A percentile compares a stretch with the other conserved stretches of the same genome.
phyloP scores from a whole-genome alignment of 2,888 invertebrate species.

The Cactoblastis cactorum region DNA sequence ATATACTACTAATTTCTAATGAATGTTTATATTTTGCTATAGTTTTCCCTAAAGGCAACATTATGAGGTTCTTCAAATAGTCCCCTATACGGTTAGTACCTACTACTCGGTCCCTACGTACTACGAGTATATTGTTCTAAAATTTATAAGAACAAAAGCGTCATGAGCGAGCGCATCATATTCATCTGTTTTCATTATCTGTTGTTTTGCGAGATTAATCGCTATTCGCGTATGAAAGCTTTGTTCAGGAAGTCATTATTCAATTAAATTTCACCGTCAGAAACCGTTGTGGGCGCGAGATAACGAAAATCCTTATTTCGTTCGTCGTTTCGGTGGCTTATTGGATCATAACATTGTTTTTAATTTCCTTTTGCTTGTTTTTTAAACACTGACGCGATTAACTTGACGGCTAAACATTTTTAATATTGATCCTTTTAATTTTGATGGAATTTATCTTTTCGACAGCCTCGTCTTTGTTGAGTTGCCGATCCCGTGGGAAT shows the following conservation, averaged over 20 bases:
- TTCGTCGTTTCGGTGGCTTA: background rate
- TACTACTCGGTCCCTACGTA: background rate
- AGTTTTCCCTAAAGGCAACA: background rate
- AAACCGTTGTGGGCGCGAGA: constrained; percentile 2
- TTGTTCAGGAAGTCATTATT: constrained; percentile 27
- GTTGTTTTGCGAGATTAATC: constrained; percentile 23
- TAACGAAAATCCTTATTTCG: constrained; percentile 10
- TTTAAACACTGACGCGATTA: too few species aligned
- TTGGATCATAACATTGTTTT: background rate
- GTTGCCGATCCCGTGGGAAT: too few species aligned
- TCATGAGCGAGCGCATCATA: constrained; percentile 15
- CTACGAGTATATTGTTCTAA: constrained; percentile 1
- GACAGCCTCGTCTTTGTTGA: too few species aligned
- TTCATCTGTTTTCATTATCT: constrained; percentile 25
- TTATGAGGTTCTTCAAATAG: background rate
- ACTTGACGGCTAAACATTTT: too few species aligned
- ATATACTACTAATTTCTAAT: too few species aligned
- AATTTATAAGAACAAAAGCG: constrained; percentile 13
- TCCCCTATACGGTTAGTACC: background rate
- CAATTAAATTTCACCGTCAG: constrained; percentile 16
- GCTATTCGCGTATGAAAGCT: constrained; percentile 18
- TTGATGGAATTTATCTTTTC: too few species aligned
- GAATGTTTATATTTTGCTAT: too few species aligned
- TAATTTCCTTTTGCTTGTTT: background rate
- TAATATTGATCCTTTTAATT: too few species aligned